Evolutionary conservation across 2,888 invertebrate species (phyloP).

Genomic region (Sinotaia quadrata): DNA sequence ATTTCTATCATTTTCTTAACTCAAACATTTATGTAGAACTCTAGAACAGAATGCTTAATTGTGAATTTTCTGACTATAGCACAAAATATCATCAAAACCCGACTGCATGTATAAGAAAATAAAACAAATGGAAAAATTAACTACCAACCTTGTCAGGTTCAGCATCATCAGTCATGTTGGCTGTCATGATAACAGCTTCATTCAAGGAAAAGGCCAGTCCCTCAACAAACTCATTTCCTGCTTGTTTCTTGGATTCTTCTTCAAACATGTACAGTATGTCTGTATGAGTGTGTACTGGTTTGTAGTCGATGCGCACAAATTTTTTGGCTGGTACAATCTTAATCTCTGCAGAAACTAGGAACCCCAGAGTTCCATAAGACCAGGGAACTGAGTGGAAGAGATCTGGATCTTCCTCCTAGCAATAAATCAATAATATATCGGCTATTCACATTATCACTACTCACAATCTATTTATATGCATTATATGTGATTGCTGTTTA

Average conservation of each 20-base stretch:
- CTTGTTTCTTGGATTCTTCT: slow-evolving; percentile 74
- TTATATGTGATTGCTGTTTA: too few relatives aligned
- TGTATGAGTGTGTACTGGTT: slow-evolving; percentile 74
- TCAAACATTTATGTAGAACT: background rate
- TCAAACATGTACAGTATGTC: slow-evolving; percentile 72
- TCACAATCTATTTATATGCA: too few relatives aligned
- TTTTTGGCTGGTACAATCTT: slow-evolving; percentile 82
- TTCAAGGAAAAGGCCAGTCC: slow-evolving; percentile 79
- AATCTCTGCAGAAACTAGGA: slow-evolving; percentile 82
- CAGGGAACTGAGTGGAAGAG: slow-evolving; percentile 86
- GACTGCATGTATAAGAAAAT: background rate
- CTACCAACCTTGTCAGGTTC: slow-evolving; percentile 77
- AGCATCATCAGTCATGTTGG: slow-evolving; percentile 79
- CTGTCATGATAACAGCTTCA: slow-evolving; percentile 84
- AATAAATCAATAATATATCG: slow-evolving; percentile 21
- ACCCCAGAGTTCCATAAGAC: slow-evolving; percentile 89
- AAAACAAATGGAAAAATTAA: background rate
- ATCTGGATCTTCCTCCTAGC: slow-evolving; percentile 81
- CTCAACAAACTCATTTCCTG: slow-evolving; percentile 83
- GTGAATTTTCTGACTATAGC: background rate
- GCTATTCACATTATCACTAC: too few relatives aligned
- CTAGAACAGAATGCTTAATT: background rate
- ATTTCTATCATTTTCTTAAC: background rate
- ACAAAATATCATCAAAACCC: background rate
- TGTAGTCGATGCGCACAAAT: slow-evolving; percentile 78